Evolutionary conservation across 1,140 invertebrate species (phyloP), one percentile per base, ranked within the genome.

Genomic region (Cyphomyrmex costatus): DNA sequence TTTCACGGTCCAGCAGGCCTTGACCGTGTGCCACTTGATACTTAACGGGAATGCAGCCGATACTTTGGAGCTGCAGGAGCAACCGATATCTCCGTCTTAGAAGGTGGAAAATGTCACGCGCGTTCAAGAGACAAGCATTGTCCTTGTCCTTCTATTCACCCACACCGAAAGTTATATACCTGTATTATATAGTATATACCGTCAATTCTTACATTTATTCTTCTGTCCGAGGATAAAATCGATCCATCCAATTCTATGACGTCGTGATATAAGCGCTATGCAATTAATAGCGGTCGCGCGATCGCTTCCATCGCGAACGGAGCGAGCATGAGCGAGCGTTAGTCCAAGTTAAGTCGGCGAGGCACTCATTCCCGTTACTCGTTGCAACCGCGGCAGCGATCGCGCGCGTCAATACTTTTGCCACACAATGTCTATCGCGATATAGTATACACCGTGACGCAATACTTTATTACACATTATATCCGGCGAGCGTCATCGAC

Each of bases 401-500:
- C 53, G 19, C 74, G 63, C 63, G 60, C 51, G 79, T 60, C 66
- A 73, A 73, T 83, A 83, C 53, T 83, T 83, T 61, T 49, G 36
- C 79, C 68, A 33, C 68, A 14, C 77, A 46, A 73, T 46, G 33
- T 60, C 51, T 58, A 82, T 82, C 78, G 77, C 78, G 65, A 49
- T 49, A 49, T 56, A 56, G 8, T n/a, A 42, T 8, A 19, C 4
- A 21, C 14, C 66, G 66, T 73, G 79, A 83, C 68, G 79, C 79
- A 83, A 83, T 83, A 74, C 36, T 74, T 83, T 83, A 83, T 83
- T 83, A 49, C 68, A 83, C 79, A 83, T 83, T 83, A 83, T 74
- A 74, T 83, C 68, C 79, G 68, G 53, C 68, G 79, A 74, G 68
- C 53, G 56, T 82, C 79, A 73, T 71, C 79, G 79, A 58, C 51